Conservation (phyloP, 1,140 invertebrate species). For the Drosophila lacteicornis region DNA sequence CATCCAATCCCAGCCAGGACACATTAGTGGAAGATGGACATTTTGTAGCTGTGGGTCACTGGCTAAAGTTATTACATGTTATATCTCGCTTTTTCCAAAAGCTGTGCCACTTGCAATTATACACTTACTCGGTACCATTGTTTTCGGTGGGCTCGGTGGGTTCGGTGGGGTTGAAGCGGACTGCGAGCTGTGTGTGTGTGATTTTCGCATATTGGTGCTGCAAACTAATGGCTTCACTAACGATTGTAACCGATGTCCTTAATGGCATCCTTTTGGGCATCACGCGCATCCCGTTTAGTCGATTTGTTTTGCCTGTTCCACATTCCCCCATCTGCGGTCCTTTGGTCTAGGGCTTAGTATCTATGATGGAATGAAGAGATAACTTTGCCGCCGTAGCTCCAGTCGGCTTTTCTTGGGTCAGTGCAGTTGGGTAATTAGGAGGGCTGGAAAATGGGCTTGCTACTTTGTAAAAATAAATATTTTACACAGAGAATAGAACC, state of each 20-base stretch:
- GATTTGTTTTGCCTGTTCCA: slow-evolving; percentile 49
- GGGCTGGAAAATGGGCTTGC: neutral
- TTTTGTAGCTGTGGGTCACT: slow-evolving; percentile 43
- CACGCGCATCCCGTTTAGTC: slow-evolving; percentile 62
- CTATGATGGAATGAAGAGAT: slow-evolving; percentile 48
- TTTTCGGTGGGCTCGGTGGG: slow-evolving; percentile 20
- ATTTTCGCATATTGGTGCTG: slow-evolving; percentile 80
- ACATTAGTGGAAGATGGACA: slow-evolving; percentile 80
- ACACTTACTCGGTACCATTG: slow-evolving; percentile 54
- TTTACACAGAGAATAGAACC: neutral
- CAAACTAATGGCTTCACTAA: slow-evolving; percentile 82
- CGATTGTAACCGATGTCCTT: slow-evolving; percentile 82
- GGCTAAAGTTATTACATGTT: slow-evolving; percentile 75
- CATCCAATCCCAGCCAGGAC: slow-evolving; percentile 52
- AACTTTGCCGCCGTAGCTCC: slow-evolving; percentile 1
- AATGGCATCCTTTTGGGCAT: slow-evolving; percentile 80
- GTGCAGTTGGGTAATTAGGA: slow-evolving; percentile 55
- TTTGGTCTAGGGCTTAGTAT: slow-evolving; percentile 43
- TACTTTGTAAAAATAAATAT: slow-evolving; percentile 7
- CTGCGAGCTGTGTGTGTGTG: slow-evolving; percentile 43
- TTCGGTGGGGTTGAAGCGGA: slow-evolving; percentile 20
- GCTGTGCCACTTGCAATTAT: slow-evolving; percentile 78
- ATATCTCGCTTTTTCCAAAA: slow-evolving; percentile 73
- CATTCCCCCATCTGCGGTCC: slow-evolving; percentile 18
- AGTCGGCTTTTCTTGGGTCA: slow-evolving; percentile 17